Base-by-base conservation (phyloP, 2,888 invertebrate genomes). In the Teleiodes luculella region DNA sequence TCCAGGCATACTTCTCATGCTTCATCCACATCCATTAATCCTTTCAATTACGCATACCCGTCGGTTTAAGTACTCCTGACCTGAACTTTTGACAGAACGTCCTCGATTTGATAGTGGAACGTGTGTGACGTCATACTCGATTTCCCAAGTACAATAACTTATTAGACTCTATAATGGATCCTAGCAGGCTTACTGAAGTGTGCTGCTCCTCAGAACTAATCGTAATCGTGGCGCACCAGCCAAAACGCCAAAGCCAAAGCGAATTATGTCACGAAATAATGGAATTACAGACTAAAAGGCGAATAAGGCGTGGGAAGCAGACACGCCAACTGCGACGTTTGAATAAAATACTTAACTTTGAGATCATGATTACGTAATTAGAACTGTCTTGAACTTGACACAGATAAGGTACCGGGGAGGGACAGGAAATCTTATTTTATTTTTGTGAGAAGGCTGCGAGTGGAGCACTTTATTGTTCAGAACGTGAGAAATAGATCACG, bases 331-430 rank as follows among this genome's bases (percentile, higher is more conserved):
- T 8, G 43, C 43, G 24, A 24, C 24, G 43, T 13, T 43, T 43
- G n/a, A 43, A 43, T 43, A 24, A 33, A 33, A 33, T 33, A 24
- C 24, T 24, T 6, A 24, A 24, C 43, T 43, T 39, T 43, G 24
- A 24, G 43, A 43, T 43, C 20, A 24, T 43, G 43, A 43, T 43
- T 43, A 43, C 43, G 43, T 43, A 43, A 43, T 43, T 43, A 43
- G 24, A 5, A 24, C 20, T n/a, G 20, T 20, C 43, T 43, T 43
- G 43, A 24, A 43, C 43, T 43, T 43, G 43, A 43, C 43, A 43
- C n/a, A 24, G 43, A 43, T 24, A 24, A 43, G 24, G 24, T 8
- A 24, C n/a, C 39, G 1, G 18, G 14, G 39, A 3, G 41, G 43
- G 24, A 0, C 43, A 43, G n/a, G 18, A 39, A 24, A 43, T 24